These are phyloP conservation scores for Parapsyche elsis DNA, from an alignment of 1,140 invertebrate species.

Conservation along the genomic window DNA sequence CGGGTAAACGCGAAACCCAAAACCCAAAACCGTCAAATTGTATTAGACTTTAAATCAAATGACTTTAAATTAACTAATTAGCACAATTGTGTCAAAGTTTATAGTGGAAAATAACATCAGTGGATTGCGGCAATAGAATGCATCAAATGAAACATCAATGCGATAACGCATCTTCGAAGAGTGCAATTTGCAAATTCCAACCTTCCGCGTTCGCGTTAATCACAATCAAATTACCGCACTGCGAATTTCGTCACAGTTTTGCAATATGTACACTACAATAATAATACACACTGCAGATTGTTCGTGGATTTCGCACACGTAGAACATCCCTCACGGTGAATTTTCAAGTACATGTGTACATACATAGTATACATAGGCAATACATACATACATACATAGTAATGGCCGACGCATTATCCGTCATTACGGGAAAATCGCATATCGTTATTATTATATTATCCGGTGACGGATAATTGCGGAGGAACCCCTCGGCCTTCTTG, in stretches of 20 bases:
- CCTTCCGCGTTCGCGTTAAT: neutral
- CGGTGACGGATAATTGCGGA: conserved; percentile 15
- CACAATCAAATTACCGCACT: neutral
- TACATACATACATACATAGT: neutral
- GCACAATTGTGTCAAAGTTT: no score
- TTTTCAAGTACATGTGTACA: conserved; percentile 8
- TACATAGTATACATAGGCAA: neutral
- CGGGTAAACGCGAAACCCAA: neutral
- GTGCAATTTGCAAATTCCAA: neutral
- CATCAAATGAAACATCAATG: neutral
- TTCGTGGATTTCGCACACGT: neutral
- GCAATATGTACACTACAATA: neutral
- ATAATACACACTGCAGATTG: no score
- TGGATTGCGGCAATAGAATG: neutral
- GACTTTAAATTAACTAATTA: no score
- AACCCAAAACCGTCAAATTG: neutral
- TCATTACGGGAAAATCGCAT: conserved; percentile 25
- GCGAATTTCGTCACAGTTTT: neutral
- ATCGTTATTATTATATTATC: neutral
- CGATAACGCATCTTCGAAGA: neutral
- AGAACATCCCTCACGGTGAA: neutral
- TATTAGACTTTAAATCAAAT: no score
- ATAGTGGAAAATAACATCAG: no score
- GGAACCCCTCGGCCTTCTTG: conserved; percentile 22
- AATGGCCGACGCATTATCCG: conserved; percentile 22